These are phyloP conservation scores for Rapana venosa DNA, from an alignment of 2,888 invertebrate genomes.

Conservation along the genomic window DNA sequence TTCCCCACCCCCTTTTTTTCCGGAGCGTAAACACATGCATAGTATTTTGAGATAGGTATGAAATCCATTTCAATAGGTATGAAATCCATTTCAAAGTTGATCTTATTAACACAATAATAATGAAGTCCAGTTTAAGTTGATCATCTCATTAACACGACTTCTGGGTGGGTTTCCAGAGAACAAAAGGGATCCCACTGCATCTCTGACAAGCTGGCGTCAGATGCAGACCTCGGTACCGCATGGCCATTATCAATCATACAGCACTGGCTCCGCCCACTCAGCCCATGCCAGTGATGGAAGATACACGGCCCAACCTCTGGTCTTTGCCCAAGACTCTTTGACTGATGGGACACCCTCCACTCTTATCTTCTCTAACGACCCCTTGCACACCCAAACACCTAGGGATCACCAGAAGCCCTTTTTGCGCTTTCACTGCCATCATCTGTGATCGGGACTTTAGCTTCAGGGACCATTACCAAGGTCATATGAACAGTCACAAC, in stretches of 20 bases:
- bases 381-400: neutral
- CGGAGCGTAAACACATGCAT: too few relatives aligned
- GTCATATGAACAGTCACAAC: constrained; percentile 35
- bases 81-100: too few relatives aligned
- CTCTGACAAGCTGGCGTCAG: neutral
- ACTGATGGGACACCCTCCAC: neutral
- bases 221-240: neutral
- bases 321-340: neutral
- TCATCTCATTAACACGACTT: neutral
- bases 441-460: constrained; percentile 13
- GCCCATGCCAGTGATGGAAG: neutral
- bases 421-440: constrained; percentile 1
- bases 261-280: neutral
- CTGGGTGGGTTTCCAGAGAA: constrained; percentile 30
- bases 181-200: constrained; percentile 4
- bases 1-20: too few relatives aligned
- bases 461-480: constrained; percentile 11
- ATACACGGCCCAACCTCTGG: neutral
- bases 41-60: too few relatives aligned
- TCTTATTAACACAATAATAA: neutral
- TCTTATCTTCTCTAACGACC: neutral
- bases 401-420: neutral
- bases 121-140: neutral
- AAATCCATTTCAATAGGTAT: too few relatives aligned
- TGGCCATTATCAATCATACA: neutral